These are phyloP conservation scores for Lipophrys pholis DNA, from an alignment of 2,113 vertebrate species.

Conservation along the genomic window DNA sequence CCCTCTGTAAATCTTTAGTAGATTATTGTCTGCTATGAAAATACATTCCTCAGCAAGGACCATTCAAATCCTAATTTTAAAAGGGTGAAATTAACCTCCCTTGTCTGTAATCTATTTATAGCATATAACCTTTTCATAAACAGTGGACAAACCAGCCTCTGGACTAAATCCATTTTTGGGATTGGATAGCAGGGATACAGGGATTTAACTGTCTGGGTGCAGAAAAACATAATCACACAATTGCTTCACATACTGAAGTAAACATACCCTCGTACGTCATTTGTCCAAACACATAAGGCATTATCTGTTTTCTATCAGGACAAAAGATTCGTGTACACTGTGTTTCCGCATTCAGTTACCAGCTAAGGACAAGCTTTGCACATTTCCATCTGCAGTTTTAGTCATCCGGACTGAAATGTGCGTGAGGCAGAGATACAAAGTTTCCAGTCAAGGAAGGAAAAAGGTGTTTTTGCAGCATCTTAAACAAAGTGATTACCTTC, in stretches of 20 bases:
- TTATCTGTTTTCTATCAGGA: not conserved
- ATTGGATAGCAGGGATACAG: not conserved
- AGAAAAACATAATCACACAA: conserved; percentile 10
- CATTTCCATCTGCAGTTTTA: conserved; percentile 5
- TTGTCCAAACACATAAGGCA: not conserved
- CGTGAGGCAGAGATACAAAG: conserved; percentile 1
- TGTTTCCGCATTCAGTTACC: not conserved
- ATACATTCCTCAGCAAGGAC: not conserved
- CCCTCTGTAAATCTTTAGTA: not conserved
- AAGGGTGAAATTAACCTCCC: not conserved
- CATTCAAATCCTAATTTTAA: not conserved
- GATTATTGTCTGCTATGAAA: not conserved
- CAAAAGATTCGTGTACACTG: not conserved
- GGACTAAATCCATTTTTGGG: not conserved
- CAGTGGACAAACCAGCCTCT: not conserved
- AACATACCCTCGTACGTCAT: conserved; percentile 9
- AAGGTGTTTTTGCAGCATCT: not conserved
- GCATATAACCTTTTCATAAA: conserved; percentile 3
- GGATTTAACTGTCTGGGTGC: not conserved
- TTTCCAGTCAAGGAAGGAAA: not conserved
- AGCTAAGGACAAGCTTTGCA: not conserved
- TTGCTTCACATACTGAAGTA: not conserved
- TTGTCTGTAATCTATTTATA: not conserved
- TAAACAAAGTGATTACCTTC: conserved; percentile 87
- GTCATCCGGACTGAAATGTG: not conserved